Conservation (phyloP, 2,113 vertebrate species). For the Hippolais icterina region DNA sequence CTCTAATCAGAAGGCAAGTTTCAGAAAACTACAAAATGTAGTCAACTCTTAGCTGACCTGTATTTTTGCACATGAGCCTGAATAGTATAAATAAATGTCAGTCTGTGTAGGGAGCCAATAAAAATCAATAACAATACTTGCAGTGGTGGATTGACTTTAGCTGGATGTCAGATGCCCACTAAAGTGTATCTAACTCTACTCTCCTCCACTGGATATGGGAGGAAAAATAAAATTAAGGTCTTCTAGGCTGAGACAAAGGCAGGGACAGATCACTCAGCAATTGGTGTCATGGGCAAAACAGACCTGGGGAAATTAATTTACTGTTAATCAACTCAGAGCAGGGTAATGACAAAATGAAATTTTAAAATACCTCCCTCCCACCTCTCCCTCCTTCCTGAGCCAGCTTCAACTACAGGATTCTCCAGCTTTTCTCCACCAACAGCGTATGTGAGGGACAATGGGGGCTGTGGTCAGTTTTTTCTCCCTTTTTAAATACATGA, state of each 20-base stretch:
- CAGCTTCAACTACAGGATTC: rapidly evolving
- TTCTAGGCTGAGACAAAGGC: neutral
- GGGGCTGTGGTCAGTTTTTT: rapidly evolving
- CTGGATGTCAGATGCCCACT: neutral
- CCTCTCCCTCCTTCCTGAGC: neutral
- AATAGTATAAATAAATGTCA: neutral
- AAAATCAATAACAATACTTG: neutral
- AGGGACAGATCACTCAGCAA: neutral
- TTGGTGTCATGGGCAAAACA: neutral
- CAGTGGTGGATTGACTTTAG: neutral
- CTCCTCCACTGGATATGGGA: neutral
- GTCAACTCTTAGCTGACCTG: neutral
- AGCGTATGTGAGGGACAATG: rapidly evolving
- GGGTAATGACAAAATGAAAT: rapidly evolving
- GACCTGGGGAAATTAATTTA: neutral
- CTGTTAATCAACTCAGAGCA: neutral
- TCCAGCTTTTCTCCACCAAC: rapidly evolving
- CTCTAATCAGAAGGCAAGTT: neutral
- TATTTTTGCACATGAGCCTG: neutral
- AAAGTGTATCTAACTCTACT: neutral
- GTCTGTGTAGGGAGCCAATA: neutral
- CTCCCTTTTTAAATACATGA: neutral
- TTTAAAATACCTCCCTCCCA: neutral
- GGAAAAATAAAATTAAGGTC: neutral
- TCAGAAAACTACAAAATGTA: neutral